Conservation (phyloP, 2,888 invertebrate genomes). For the Hyles lineata region DNA sequence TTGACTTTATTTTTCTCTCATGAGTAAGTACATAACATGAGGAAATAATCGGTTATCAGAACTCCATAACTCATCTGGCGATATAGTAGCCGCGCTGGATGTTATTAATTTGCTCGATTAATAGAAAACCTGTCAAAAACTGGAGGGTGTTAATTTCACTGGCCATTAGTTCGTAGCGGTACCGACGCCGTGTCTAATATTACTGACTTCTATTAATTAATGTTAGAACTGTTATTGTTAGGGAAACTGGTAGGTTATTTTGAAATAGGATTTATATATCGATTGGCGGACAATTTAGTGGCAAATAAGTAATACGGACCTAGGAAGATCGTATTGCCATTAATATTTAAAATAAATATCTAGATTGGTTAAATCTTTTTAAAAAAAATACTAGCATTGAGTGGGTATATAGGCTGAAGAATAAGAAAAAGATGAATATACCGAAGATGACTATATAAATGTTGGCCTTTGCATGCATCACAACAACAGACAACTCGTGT, state of each 20-base stretch:
- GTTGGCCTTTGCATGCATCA: too few relatives aligned
- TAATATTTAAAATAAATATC: too few relatives aligned
- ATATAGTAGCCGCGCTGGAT: slow-evolving; percentile 1
- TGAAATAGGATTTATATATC: not conserved
- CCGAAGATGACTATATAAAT: too few relatives aligned
- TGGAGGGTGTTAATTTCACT: slow-evolving; percentile 42
- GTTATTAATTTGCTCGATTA: slow-evolving; percentile 39
- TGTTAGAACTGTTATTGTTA: not conserved
- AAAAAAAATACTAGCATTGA: too few relatives aligned
- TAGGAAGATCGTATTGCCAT: too few relatives aligned
- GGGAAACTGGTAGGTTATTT: not conserved
- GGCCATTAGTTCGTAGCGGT: slow-evolving; percentile 38
- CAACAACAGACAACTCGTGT: too few relatives aligned
- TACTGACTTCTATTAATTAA: slow-evolving; percentile 28
- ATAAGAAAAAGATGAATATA: too few relatives aligned
- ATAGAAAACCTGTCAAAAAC: slow-evolving; percentile 45
- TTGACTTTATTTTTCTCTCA: too few relatives aligned
- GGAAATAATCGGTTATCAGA: not conserved
- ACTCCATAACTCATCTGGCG: slow-evolving; percentile 7
- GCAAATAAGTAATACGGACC: too few relatives aligned
- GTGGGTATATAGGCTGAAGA: too few relatives aligned
- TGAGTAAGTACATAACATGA: not conserved
- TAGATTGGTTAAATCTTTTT: too few relatives aligned
- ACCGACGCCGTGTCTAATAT: slow-evolving; percentile 21
- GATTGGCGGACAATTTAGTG: not conserved